phyloP scores from a whole-genome alignment of 2,113 vertebrate genomes.

The Monopterus albus region DNA sequence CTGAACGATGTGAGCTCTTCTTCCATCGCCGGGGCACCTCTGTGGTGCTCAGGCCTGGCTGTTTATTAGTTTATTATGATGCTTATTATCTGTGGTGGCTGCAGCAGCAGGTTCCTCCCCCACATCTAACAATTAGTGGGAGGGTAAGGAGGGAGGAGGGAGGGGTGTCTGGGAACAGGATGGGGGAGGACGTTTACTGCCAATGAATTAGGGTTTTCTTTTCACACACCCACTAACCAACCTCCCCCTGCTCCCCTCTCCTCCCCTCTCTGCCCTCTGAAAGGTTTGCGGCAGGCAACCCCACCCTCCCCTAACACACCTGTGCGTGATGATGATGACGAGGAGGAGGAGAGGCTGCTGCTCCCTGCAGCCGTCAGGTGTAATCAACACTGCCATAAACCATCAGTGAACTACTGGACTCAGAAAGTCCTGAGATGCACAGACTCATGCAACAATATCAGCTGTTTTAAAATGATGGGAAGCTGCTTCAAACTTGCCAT shows the following conservation, averaged over 20 bases:
- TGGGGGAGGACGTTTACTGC: slow-evolving; percentile 58
- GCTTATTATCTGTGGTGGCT: slow-evolving; percentile 52
- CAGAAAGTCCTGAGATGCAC: not conserved
- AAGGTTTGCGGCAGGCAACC: slow-evolving; percentile 51
- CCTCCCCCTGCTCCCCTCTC: slow-evolving; percentile 9
- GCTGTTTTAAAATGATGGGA: too few relatives aligned
- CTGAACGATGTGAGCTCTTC: too few relatives aligned
- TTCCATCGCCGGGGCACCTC: too few relatives aligned
- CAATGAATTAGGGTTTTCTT: slow-evolving; percentile 68
- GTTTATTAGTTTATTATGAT: slow-evolving; percentile 45
- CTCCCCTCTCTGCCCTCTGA: slow-evolving; percentile 22
- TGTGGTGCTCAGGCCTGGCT: too few relatives aligned
- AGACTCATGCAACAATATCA: too few relatives aligned
- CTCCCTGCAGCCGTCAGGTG: slow-evolving; percentile 56
- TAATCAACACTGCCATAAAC: not conserved
- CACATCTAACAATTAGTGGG: slow-evolving; percentile 61
- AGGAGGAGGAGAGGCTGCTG: not conserved
- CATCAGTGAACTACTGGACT: too few relatives aligned
- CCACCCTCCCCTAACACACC: slow-evolving; percentile 58
- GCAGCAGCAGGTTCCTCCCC: slow-evolving; percentile 49
- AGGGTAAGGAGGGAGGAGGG: slow-evolving; percentile 10
- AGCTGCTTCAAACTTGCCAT: too few relatives aligned
- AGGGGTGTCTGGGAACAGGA: slow-evolving; percentile 21
- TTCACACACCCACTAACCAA: slow-evolving; percentile 61
- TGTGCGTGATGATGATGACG: slow-evolving; percentile 33